A percentile compares a stretch with the other conserved stretches of the same genome.
Conservation (phyloP, 2,797 vertebrate species). For the Brachymystax lenok region DNA sequence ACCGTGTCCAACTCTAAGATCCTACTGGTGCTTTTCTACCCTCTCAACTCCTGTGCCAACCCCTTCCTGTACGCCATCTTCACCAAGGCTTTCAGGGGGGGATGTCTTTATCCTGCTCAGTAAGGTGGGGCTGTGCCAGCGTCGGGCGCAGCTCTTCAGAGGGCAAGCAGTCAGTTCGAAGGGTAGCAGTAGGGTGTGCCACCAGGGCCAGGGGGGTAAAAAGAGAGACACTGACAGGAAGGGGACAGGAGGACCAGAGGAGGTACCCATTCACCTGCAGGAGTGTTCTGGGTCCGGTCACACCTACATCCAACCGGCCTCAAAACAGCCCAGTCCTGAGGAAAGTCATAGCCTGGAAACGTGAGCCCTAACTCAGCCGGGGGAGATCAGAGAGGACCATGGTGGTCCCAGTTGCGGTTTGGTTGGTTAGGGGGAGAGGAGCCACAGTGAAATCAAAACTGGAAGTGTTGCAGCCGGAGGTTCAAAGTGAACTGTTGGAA, state of each 20-base stretch:
- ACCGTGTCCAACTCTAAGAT: conserved; percentile 97
- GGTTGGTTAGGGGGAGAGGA: conserved; percentile 32
- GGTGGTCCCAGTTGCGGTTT: neutral
- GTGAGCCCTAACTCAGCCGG: conserved; percentile 37
- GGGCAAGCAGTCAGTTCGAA: conserved; percentile 89
- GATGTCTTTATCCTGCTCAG: conserved; percentile 95
- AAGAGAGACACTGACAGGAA: conserved; percentile 45
- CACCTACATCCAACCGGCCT: conserved; percentile 41
- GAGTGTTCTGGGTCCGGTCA: conserved; percentile 57
- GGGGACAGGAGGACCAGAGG: conserved; percentile 41
- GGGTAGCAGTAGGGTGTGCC: conserved; percentile 73
- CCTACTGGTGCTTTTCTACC: conserved; percentile 94
- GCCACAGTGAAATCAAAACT: conserved; percentile 32
- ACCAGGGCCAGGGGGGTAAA: conserved; percentile 63
- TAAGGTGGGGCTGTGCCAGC: conserved; percentile 91
- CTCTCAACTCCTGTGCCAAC: conserved; percentile 96
- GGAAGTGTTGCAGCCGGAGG: conserved; percentile 8
- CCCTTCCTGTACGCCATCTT: conserved; percentile 98
- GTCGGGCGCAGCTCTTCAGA: conserved; percentile 87
- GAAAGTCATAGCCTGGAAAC: conserved; percentile 60
- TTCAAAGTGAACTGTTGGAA: conserved; percentile 48
- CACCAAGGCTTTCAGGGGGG: conserved; percentile 92
- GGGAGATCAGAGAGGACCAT: conserved; percentile 3
- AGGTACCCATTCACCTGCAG: conserved; percentile 62
- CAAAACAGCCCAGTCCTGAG: conserved; percentile 45